Base-by-base conservation (phyloP, 1,140 invertebrate species). In the Drosophila santomea region DNA sequence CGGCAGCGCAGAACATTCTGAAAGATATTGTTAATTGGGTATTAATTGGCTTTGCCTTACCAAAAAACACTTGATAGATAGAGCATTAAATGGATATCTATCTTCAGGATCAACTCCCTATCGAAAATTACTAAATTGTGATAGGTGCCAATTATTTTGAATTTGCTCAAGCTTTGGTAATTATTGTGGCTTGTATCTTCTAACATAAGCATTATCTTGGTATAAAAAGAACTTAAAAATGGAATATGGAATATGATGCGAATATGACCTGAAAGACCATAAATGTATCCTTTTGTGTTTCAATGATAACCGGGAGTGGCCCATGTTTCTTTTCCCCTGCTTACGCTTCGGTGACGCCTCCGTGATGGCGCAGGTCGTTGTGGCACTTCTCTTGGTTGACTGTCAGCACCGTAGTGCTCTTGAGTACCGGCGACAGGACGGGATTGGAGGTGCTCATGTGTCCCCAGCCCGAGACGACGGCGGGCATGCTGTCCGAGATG, bases 1-100 rank as follows among this genome's bases (percentile, higher is more conserved):
- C 90, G n/a, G 83, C 93, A 2, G 93, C 94, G 81, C 93, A 94
- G 20, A 94, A 91, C 93, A 94, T 93, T 51, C 93, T 92, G 60
- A 38, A 67, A 58, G 25, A 39, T 38, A 32, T 10, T 12, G 20
- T 11, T 36, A 4, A 32, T 36, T 14, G 7, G 32, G 32, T 10
- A 32, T 32, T 32, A 32, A 32, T 32, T 32, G 32, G 32, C 32
- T 32, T 32, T 32, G 32, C 8, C 32, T 32, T 32, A 32, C 32
- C 32, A 32, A 32, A 0, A 32, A 32, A 10, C 32, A 10, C 32
- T 32, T 10, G 32, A 20, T 20, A 20, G 20, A 20, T 20, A 8
- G 32, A 32, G 8, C 32, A 32, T 8, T 32, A 32, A 8, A 32
- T 32, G 8, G 32, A 32, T 1, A 32, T 10, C 2, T 32, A 32